Percentiles rank a stretch among this genome's conserved stretches.
Evolutionary conservation across 2,888 invertebrate genomes (phyloP).

Genomic region (Chironomus riparius): DNA sequence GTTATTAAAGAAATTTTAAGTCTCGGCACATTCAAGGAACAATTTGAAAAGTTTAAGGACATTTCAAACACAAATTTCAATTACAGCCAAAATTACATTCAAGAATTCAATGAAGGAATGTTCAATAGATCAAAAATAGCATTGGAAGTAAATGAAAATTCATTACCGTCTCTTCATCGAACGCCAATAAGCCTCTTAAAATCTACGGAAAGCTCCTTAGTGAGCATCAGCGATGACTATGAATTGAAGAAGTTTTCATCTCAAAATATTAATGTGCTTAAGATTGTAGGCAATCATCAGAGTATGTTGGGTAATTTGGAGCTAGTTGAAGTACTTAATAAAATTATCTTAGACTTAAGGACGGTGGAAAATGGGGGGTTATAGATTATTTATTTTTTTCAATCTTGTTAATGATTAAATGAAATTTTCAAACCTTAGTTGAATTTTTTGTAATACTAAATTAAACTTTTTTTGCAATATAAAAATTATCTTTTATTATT

Average conservation of each 20-base stretch:
- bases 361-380: too few relatives aligned
- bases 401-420: too few relatives aligned
- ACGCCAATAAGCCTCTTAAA: conserved; percentile 53
- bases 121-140: not conserved
- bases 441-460: too few relatives aligned
- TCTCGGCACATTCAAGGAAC: not conserved
- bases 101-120: not conserved
- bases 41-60: conserved; percentile 6
- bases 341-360: too few relatives aligned
- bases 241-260: conserved; percentile 42
- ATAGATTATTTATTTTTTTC: too few relatives aligned
- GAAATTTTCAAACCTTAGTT: too few relatives aligned
- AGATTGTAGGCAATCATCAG: not conserved
- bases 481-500: too few relatives aligned
- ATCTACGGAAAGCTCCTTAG: conserved; percentile 49
- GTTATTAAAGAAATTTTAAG: not conserved
- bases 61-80: not conserved
- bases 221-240: conserved; percentile 54
- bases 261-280: not conserved
- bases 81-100: conserved; percentile 5
- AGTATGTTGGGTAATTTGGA: not conserved
- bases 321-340: not conserved
- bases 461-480: too few relatives aligned
- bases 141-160: not conserved
- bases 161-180: conserved; percentile 38